Conservation (phyloP, 2,888 invertebrate genomes). For the Rhamnusium bicolor region DNA sequence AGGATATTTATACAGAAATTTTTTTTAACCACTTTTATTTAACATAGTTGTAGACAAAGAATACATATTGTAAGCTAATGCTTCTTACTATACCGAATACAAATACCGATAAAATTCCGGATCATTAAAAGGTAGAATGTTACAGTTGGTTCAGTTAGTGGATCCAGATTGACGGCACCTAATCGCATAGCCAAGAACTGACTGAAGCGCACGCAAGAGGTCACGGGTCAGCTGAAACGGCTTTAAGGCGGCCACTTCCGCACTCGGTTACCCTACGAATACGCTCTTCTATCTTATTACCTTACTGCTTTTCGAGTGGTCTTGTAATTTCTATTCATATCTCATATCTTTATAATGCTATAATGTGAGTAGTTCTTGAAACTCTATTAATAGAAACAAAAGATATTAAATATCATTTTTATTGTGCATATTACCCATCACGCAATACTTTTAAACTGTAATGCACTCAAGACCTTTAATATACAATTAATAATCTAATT, state of each 20-base stretch:
- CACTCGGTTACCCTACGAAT: conserved; percentile 45
- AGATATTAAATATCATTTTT: not conserved
- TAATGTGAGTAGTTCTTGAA: not conserved
- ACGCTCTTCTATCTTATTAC: conserved; percentile 46
- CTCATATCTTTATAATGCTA: conserved; percentile 13
- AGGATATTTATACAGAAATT: too few relatives aligned
- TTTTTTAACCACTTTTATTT: too few relatives aligned
- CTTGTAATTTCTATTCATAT: conserved; percentile 20
- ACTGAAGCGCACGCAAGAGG: conserved; percentile 57
- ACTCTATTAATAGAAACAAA: not conserved
- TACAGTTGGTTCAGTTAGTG: conserved; percentile 40
- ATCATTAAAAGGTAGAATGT: conserved; percentile 27
- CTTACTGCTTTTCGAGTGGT: conserved; percentile 21
- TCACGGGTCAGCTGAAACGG: conserved; percentile 51
- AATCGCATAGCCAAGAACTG: conserved; percentile 52
- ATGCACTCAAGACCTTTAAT: too few relatives aligned
- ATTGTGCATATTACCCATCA: too few relatives aligned
- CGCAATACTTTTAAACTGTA: too few relatives aligned
- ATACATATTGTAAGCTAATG: not conserved
- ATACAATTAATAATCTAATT: too few relatives aligned
- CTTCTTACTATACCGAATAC: not conserved
- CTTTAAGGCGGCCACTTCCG: conserved; percentile 46
- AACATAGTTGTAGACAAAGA: not conserved
- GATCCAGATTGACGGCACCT: conserved; percentile 53
- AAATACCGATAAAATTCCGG: conserved; percentile 12